phyloP scores from a whole-genome alignment of 2,888 invertebrate genomes.

The Netelia fuscicornis region DNA sequence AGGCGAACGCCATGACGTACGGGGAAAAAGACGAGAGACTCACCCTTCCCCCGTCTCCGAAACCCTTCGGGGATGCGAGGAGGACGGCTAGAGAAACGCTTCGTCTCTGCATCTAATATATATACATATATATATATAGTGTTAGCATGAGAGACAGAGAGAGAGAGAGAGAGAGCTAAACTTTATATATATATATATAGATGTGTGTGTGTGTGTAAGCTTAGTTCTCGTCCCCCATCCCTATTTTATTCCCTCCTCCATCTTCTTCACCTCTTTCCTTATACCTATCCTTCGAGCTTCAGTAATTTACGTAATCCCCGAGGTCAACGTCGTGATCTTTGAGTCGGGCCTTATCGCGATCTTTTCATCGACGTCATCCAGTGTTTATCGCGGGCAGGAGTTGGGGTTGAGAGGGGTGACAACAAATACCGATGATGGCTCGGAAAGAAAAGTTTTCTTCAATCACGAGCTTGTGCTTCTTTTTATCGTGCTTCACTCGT shows the following conservation, averaged over 20 bases:
- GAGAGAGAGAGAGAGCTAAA: no score
- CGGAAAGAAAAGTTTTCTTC: neutral
- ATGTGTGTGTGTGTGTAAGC: neutral
- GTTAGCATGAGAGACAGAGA: no score
- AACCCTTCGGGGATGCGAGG: slow-evolving; percentile 56
- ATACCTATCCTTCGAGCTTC: slow-evolving; percentile 57
- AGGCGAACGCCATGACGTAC: slow-evolving; percentile 68
- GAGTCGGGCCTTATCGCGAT: slow-evolving; percentile 22
- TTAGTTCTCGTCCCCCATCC: slow-evolving; percentile 39
- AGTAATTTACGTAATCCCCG: slow-evolving; percentile 76
- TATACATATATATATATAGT: neutral
- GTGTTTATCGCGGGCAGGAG: slow-evolving; percentile 21
- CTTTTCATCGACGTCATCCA: slow-evolving; percentile 35
- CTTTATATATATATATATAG: slow-evolving; percentile 2
- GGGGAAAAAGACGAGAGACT: slow-evolving; percentile 58
- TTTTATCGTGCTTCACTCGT: slow-evolving; percentile 1
- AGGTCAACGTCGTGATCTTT: slow-evolving; percentile 37
- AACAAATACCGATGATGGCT: neutral
- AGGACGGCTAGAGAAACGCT: slow-evolving; percentile 48
- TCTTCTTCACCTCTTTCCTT: slow-evolving; percentile 47
- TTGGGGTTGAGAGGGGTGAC: neutral
- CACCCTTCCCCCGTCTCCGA: slow-evolving; percentile 30
- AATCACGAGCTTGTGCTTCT: slow-evolving; percentile 7
- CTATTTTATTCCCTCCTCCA: slow-evolving; percentile 45
- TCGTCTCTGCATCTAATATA: slow-evolving; percentile 16